Conservation (phyloP, 2,888 invertebrate species). For the Drosophila formosana region DNA sequence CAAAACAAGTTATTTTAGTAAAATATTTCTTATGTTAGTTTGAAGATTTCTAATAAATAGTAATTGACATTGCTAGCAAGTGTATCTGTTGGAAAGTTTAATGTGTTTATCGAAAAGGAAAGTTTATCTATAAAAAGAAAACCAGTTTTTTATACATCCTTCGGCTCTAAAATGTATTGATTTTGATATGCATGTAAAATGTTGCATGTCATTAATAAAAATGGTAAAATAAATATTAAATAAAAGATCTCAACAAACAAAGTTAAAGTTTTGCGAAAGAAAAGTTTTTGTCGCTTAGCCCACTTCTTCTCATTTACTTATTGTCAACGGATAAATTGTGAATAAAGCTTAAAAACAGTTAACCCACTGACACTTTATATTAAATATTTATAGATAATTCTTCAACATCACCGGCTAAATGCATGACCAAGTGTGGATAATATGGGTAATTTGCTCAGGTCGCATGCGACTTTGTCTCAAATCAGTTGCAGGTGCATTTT, state of each 20-base stretch:
- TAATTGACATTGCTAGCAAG: background rate
- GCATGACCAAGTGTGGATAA: background rate
- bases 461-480: background rate
- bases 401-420: background rate
- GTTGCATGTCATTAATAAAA: background rate
- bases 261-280: too few species aligned
- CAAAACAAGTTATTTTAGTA: too few species aligned
- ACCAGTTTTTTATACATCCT: background rate
- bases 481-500: constrained; percentile 2
- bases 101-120: background rate
- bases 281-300: too few species aligned
- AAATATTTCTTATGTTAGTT: too few species aligned
- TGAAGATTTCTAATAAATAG: too few species aligned
- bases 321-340: too few species aligned
- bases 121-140: background rate
- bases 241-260: too few species aligned
- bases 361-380: too few species aligned
- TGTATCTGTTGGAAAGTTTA: background rate
- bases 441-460: background rate
- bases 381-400: too few species aligned
- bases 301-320: too few species aligned
- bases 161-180: background rate
- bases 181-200: background rate
- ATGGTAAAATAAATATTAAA: too few species aligned
- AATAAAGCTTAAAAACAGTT: too few species aligned